A percentile compares a stretch with the other conserved stretches of the same genome.
Evolutionary conservation across 2,797 vertebrate species (phyloP).

Genomic region (Diglossa cyanea): DNA sequence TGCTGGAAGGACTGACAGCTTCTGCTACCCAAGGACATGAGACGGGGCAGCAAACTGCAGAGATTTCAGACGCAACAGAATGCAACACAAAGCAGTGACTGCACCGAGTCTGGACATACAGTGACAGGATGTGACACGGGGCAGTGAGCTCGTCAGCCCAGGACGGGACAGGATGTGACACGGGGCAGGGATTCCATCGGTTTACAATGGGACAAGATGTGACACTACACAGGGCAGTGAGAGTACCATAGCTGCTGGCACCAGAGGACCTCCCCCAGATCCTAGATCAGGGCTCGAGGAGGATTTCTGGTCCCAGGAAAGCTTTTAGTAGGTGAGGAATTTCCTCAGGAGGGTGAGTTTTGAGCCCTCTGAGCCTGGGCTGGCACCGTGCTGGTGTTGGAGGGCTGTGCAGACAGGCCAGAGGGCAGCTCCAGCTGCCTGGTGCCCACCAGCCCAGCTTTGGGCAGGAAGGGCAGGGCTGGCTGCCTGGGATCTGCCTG

Average conservation of each 20-base stretch:
- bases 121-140: conserved; percentile 76
- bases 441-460: not conserved
- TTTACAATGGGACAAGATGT: conserved; percentile 69
- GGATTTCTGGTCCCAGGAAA: not conserved
- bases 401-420: not conserved
- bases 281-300: not conserved
- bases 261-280: not conserved
- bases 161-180: conserved; percentile 79
- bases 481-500: no score
- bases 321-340: not conserved
- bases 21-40: conserved; percentile 33
- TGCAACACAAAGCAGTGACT: conserved; percentile 78
- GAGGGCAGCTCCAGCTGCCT: not conserved
- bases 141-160: conserved; percentile 69
- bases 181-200: conserved; percentile 53
- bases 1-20: conserved; percentile 3
- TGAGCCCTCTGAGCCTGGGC: not conserved
- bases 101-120: conserved; percentile 69
- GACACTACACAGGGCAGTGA: conserved; percentile 78
- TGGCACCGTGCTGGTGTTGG: not conserved
- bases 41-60: conserved; percentile 56
- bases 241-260: conserved; percentile 26
- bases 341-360: not conserved
- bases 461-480: not conserved
- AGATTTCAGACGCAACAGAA: conserved; percentile 69